phyloP scores from a whole-genome alignment of 2,888 invertebrate species.

The Cephus runcator region DNA sequence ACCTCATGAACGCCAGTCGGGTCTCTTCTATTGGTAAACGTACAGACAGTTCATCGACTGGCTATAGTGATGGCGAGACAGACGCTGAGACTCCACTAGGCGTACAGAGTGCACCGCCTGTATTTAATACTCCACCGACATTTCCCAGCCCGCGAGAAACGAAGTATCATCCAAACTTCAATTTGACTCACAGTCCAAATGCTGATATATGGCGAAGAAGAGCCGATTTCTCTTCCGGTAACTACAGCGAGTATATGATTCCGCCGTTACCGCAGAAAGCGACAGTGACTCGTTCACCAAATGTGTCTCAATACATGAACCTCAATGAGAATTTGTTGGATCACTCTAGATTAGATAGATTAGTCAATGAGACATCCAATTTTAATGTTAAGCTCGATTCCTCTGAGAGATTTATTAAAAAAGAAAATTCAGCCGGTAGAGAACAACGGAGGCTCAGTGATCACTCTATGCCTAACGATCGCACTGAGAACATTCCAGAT shows the following conservation, averaged over 20 bases:
- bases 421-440: conserved; percentile 37
- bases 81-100: conserved; percentile 59
- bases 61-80: conserved; percentile 67
- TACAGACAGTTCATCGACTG: conserved; percentile 58
- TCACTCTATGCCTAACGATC: conserved; percentile 37
- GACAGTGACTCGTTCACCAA: conserved; percentile 54
- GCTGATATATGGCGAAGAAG: conserved; percentile 59
- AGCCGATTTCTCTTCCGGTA: conserved; percentile 41
- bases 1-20: conserved; percentile 41
- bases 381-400: conserved; percentile 54
- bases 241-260: conserved; percentile 49
- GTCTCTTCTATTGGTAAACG: conserved; percentile 52
- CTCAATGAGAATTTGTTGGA: conserved; percentile 53
- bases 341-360: conserved; percentile 49
- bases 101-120: conserved; percentile 60
- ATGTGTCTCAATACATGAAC: conserved; percentile 55
- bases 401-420: conserved; percentile 44
- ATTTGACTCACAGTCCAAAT: conserved; percentile 49
- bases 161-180: conserved; percentile 46
- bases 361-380: conserved; percentile 52
- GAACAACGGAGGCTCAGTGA: conserved; percentile 53
- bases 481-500: conserved; percentile 42
- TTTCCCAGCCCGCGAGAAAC: conserved; percentile 51
- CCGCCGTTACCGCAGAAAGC: conserved; percentile 49
- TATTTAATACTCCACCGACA: conserved; percentile 50